A percentile compares a stretch with the other conserved stretches of the same genome.
phyloP scores from a whole-genome alignment of 2,888 invertebrate genomes.

The Latrodectus hesperus region DNA sequence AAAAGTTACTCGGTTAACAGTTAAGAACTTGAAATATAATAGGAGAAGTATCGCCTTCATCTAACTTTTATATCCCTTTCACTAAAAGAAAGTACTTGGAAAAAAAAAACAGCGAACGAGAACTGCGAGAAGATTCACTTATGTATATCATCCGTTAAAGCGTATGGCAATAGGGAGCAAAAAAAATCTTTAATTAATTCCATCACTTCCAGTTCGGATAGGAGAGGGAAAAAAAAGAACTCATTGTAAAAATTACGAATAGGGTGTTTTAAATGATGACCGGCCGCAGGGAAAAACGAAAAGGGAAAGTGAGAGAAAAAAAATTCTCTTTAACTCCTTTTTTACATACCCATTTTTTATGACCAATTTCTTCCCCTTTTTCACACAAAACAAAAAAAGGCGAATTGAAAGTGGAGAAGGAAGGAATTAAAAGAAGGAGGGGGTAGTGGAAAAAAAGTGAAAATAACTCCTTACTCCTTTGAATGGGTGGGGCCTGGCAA shows the following conservation, averaged over 20 bases:
- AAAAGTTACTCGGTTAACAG: background rate
- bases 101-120: background rate
- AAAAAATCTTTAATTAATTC: slow-evolving; percentile 64
- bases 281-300: slow-evolving; percentile 29
- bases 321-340: slow-evolving; percentile 13
- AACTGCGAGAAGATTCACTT: slow-evolving; percentile 44
- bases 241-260: slow-evolving; percentile 64
- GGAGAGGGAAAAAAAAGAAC: slow-evolving; percentile 19
- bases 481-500: slow-evolving; percentile 44
- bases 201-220: slow-evolving; percentile 31
- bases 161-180: slow-evolving; percentile 38
- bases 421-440: slow-evolving; percentile 28
- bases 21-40: background rate
- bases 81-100: background rate
- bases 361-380: slow-evolving; percentile 12
- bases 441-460: slow-evolving; percentile 27
- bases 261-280: slow-evolving; percentile 63
- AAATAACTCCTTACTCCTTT: slow-evolving; percentile 11
- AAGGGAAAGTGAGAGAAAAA: slow-evolving; percentile 34
- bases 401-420: slow-evolving; percentile 49
- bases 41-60: background rate
- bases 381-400: slow-evolving; percentile 28
- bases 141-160: slow-evolving; percentile 53
- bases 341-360: slow-evolving; percentile 19
- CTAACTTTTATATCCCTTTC: slow-evolving; percentile 4